Base-by-base conservation (phyloP, 2,888 invertebrate species). In the Drosophila mimica region DNA sequence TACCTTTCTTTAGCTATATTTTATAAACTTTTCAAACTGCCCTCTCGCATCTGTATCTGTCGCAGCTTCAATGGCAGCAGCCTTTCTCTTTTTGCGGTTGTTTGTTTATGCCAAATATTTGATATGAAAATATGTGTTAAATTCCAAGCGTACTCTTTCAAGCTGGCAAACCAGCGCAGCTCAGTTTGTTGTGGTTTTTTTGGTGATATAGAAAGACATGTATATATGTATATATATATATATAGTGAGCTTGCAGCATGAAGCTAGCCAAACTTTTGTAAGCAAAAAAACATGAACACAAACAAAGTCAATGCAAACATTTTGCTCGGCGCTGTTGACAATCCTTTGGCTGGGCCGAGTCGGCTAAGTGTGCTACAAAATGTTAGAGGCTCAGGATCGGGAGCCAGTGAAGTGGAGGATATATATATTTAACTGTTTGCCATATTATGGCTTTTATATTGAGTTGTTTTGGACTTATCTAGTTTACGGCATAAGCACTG, bases 381-480 rank as follows among this genome's bases (percentile, higher is more conserved):
- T 71, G 71, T 53, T 56, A 33, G 62, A 51, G 71, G 31, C 71
- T 36, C 51, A 43, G 36, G 28, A 30, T 46, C 11, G n/a, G 49
- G 51, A 15, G 7, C 20, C 28, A 46, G 25, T 61, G 56, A 49
- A 33, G 60, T 25, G 38, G 17, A 66, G 60, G 28, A 77, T 69
- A 81, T 68, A 58, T 80, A 64, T 70, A 71, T 81, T 82, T 89
- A 84, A 88, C 85, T 82, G 85, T 79, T 88, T 90, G 89, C 76
- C 73, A 76, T 90, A 88, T 88, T 88, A 90, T 90, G 89, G 90
- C 89, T 88, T 88, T 88, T 88, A 89, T 89, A 88, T 88, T 88
- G 89, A 88, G 91, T 88, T 90, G 87, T 90, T 88, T 89, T 88
- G 88, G 89, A 82, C 89, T 90, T 88, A 88, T 88, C 91, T 88